phyloP scores from a whole-genome alignment of 2,113 vertebrate species.

The Benitochromis conjunctus region DNA sequence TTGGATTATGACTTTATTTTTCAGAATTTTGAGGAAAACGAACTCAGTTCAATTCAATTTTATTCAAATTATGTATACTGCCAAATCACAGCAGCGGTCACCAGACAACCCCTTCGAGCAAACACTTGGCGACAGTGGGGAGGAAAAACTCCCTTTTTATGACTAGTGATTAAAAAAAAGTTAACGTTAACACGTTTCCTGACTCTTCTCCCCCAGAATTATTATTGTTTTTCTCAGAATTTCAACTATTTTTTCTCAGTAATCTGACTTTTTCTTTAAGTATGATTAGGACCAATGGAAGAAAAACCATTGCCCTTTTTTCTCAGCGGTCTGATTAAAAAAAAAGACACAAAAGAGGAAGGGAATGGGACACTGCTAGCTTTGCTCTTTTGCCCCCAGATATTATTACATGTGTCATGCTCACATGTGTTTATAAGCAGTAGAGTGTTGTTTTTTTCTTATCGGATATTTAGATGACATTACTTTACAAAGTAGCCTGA shows the following conservation, averaged over 20 bases:
- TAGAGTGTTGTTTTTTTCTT: background rate
- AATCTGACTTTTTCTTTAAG: background rate
- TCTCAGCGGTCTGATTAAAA: background rate
- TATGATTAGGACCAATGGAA: background rate
- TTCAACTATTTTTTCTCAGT: background rate
- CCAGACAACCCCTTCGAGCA: too few relatives aligned
- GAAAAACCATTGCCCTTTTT: background rate
- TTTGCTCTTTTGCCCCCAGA: background rate
- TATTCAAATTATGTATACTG: background rate
- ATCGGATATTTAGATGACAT: background rate
- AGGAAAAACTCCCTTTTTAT: too few relatives aligned
- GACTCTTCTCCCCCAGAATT: background rate
- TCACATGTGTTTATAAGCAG: background rate
- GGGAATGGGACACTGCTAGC: background rate
- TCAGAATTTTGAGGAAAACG: background rate
- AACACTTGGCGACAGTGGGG: too few relatives aligned
- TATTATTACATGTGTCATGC: background rate
- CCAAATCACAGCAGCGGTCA: too few relatives aligned
- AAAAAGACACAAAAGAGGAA: background rate
- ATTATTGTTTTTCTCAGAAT: background rate
- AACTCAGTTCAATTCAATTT: background rate
- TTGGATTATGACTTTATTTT: background rate
- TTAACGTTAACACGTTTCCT: background rate
- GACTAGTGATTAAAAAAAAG: too few relatives aligned
- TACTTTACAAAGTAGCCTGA: background rate